Conservation (phyloP, 2,888 invertebrate species). For the Eupithecia insigniata region DNA sequence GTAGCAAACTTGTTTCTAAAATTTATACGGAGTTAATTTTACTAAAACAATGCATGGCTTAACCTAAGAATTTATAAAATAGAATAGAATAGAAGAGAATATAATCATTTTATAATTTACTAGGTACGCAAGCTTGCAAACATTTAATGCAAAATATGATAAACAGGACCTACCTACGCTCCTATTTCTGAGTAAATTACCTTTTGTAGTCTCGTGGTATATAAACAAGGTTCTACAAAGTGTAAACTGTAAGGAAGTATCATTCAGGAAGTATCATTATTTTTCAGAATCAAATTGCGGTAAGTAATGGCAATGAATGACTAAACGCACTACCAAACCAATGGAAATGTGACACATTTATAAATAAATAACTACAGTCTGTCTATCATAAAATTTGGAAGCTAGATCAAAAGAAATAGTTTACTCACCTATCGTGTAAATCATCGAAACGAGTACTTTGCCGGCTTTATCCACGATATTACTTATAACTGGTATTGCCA, state of each 20-base stretch:
- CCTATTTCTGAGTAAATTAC: neutral
- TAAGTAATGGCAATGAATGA: slow-evolving; percentile 7
- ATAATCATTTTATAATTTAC: neutral
- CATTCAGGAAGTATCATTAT: too few relatives aligned
- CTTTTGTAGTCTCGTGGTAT: neutral
- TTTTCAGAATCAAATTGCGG: neutral
- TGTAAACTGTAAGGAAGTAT: too few relatives aligned
- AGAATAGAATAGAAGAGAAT: too few relatives aligned
- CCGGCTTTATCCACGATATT: slow-evolving; percentile 24
- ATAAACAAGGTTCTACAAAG: neutral
- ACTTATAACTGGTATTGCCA: slow-evolving; percentile 39
- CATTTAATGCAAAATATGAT: neutral
- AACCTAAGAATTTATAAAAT: neutral
- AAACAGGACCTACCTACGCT: neutral
- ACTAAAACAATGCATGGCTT: neutral
- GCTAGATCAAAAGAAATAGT: slow-evolving; percentile 29
- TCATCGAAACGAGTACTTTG: slow-evolving; percentile 27
- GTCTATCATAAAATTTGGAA: slow-evolving; percentile 26
- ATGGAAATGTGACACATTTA: slow-evolving; percentile 8
- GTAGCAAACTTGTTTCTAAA: neutral
- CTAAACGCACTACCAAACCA: neutral
- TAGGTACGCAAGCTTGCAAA: neutral
- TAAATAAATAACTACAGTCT: slow-evolving; percentile 23
- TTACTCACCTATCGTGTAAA: slow-evolving; percentile 23
- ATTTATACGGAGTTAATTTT: neutral